These are phyloP conservation scores for Epiblema foenella DNA, from an alignment of 2,888 invertebrate species.

Conservation along the genomic window DNA sequence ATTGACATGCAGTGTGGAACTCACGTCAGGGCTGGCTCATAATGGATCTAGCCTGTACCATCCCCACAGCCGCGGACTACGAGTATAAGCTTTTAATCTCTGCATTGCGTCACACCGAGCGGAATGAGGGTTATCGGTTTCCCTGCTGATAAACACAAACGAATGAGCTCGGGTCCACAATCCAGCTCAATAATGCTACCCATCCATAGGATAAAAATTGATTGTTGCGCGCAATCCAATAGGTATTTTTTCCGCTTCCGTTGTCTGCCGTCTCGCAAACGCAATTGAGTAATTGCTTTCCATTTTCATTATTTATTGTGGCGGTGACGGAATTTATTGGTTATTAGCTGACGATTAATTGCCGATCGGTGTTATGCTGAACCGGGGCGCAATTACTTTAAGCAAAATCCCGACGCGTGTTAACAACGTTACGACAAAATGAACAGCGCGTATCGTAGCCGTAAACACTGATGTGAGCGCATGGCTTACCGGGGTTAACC, in stretches of 20 bases:
- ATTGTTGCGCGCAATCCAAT: constrained; percentile 65
- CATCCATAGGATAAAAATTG: constrained; percentile 74
- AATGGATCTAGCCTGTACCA: constrained; percentile 71
- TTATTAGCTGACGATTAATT: constrained; percentile 67
- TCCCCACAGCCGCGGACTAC: constrained; percentile 68
- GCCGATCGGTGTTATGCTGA: constrained; percentile 55
- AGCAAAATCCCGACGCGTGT: constrained; percentile 46
- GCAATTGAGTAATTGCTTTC: constrained; percentile 64
- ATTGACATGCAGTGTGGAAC: constrained; percentile 63
- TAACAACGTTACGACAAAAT: constrained; percentile 45
- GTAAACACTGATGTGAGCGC: constrained; percentile 58
- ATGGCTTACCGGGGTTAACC: constrained; percentile 61
- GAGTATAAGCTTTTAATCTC: constrained; percentile 81
- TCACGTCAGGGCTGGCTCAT: constrained; percentile 69
- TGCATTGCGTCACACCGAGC: constrained; percentile 80
- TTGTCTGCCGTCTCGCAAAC: constrained; percentile 58
- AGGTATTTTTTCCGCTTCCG: constrained; percentile 62
- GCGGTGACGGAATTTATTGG: constrained; percentile 69
- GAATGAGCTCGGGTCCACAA: constrained; percentile 69
- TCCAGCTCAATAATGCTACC: constrained; percentile 67
- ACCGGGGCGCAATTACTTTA: constrained; percentile 39
- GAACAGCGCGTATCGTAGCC: constrained; percentile 47
- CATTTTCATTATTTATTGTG: constrained; percentile 68
- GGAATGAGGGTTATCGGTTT: constrained; percentile 82
- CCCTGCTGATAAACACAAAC: constrained; percentile 79